These are phyloP conservation scores for Oreocharis arfaki DNA, from an alignment of 2,113 vertebrate genomes.

Conservation along the genomic window DNA sequence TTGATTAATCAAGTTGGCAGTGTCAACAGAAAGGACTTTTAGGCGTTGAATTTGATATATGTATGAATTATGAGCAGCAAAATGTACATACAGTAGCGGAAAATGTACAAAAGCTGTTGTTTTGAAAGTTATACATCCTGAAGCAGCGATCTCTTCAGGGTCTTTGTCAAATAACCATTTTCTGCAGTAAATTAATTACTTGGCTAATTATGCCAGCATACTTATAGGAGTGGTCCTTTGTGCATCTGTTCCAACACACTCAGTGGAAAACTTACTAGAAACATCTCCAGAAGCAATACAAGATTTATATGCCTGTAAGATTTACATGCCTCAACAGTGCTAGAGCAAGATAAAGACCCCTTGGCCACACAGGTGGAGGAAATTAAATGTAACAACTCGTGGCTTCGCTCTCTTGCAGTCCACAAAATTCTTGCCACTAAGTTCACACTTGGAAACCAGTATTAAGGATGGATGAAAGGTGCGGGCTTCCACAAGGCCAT, in stretches of 20 bases:
- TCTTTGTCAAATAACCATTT: not conserved
- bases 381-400: not conserved
- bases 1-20: slow-evolving; percentile 14
- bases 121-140: not conserved
- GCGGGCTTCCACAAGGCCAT: not conserved
- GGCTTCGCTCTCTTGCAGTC: not conserved
- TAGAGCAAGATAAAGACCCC: not conserved
- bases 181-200: slow-evolving; percentile 1
- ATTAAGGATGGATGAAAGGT: not conserved
- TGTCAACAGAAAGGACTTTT: not conserved
- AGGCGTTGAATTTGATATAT: not conserved
- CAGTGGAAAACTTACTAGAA: not conserved
- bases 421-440: not conserved
- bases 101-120: not conserved
- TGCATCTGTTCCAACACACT: not conserved
- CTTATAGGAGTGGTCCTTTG: not conserved
- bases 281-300: not conserved
- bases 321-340: not conserved
- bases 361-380: not conserved
- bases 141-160: not conserved
- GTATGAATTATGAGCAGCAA: not conserved
- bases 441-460: not conserved
- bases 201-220: not conserved
- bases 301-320: not conserved
- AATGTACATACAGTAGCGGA: not conserved